Conservation (phyloP, 2,888 invertebrate species). For the Augiades crinisus region DNA sequence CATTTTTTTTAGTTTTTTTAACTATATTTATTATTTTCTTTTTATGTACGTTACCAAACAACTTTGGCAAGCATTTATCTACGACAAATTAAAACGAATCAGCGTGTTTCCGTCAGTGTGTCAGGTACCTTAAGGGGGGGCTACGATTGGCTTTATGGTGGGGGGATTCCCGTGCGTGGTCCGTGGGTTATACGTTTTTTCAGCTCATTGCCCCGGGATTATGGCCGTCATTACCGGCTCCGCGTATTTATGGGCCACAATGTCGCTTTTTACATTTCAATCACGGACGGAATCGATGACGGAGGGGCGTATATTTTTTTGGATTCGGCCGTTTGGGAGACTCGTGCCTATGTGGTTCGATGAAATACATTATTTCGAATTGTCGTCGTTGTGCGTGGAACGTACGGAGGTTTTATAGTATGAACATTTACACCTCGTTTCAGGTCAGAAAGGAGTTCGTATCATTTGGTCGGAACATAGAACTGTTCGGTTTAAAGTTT, state of each 20-base stretch:
- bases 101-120: not conserved
- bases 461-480: too few relatives aligned
- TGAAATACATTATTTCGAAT: conserved; percentile 19
- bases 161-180: conserved; percentile 50
- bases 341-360: conserved; percentile 6
- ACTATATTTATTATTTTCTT: too few relatives aligned
- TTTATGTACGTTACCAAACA: too few relatives aligned
- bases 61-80: too few relatives aligned
- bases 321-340: conserved; percentile 5
- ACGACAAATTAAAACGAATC: not conserved
- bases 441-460: too few relatives aligned
- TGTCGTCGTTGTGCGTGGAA: not conserved
- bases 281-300: conserved; percentile 38
- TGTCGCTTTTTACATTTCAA: conserved; percentile 67
- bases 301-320: conserved; percentile 10
- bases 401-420: too few relatives aligned
- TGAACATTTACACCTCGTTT: too few relatives aligned
- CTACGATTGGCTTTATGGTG: conserved; percentile 33
- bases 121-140: conserved; percentile 41
- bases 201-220: conserved; percentile 70
- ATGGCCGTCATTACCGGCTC: conserved; percentile 68
- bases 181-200: conserved; percentile 57
- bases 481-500: too few relatives aligned
- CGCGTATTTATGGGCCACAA: conserved; percentile 65
- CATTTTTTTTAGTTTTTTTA: too few relatives aligned